These are phyloP conservation scores for Dufourea novaeangliae DNA, from an alignment of 1,140 invertebrate genomes.

Conservation along the genomic window DNA sequence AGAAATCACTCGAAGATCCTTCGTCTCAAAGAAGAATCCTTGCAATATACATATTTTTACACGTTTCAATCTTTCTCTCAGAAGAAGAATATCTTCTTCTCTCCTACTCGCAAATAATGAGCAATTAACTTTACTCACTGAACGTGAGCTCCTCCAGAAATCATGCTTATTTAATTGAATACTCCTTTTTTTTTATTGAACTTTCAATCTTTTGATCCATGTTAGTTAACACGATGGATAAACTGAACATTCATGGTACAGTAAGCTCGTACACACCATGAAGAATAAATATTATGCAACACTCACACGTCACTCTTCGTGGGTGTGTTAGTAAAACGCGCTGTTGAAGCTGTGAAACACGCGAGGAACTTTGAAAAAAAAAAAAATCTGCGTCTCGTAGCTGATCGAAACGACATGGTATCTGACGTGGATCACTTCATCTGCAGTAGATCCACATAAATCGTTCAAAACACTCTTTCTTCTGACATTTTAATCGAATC, in stretches of 20 bases:
- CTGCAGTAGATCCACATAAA: not conserved
- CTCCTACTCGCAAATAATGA: not conserved
- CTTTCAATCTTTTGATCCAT: not conserved
- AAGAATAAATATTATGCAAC: conserved; percentile 10
- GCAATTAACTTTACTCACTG: not conserved
- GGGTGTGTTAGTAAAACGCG: not conserved
- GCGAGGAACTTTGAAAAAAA: conserved; percentile 14
- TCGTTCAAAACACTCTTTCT: not conserved
- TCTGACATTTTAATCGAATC: conserved; percentile 7
- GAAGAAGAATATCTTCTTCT: not conserved
- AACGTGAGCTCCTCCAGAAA: too few relatives aligned
- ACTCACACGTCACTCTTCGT: fast-evolving
- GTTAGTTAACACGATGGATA: not conserved
- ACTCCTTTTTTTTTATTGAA: not conserved
- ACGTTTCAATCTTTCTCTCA: not conserved
- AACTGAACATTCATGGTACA: not conserved
- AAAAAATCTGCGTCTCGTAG: not conserved
- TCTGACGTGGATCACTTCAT: not conserved
- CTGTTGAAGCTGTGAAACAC: not conserved
- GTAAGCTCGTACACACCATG: not conserved
- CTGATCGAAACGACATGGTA: not conserved
- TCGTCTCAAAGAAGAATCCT: not conserved
- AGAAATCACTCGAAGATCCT: not conserved
- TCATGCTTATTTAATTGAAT: not conserved
- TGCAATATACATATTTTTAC: not conserved